phyloP scores from a whole-genome alignment of 1,140 invertebrate species.

The Dendroctonus ponderosae region DNA sequence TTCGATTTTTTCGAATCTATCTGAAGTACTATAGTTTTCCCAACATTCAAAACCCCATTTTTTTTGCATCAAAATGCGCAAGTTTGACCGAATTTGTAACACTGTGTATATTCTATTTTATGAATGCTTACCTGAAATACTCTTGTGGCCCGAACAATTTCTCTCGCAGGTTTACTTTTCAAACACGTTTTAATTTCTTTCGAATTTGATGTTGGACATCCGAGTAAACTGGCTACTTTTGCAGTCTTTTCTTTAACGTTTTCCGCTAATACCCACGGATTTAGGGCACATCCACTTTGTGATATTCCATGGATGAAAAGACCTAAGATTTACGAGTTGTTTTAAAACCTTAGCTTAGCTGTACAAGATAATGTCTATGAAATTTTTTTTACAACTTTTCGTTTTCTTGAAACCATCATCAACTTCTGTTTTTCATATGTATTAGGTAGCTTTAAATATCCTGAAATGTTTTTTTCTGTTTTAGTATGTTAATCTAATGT shows the following conservation, averaged over 20 bases:
- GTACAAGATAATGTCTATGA: too few species aligned
- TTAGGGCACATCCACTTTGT: constrained; percentile 73
- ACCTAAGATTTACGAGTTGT: constrained; percentile 47
- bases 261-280: constrained; percentile 63
- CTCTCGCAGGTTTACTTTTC: constrained; percentile 52
- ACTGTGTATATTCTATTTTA: not conserved
- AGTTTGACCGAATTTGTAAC: not conserved
- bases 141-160: constrained; percentile 46
- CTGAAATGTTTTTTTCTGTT: too few species aligned
- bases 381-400: too few species aligned
- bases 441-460: too few species aligned
- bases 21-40: too few species aligned
- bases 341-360: too few species aligned
- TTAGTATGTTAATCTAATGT: too few species aligned
- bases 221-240: constrained; percentile 56
- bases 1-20: too few species aligned
- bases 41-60: too few species aligned
- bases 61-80: too few species aligned
- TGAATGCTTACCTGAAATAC: constrained; percentile 43
- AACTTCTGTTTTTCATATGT: constrained; percentile 6
- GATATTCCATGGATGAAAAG: constrained; percentile 72
- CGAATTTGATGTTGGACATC: constrained; percentile 53
- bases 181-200: constrained; percentile 58
- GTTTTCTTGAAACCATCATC: not conserved
- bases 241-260: constrained; percentile 57